Percentiles rank a stretch among this genome's conserved stretches.
These are phyloP conservation scores for Rhopilema esculentum DNA, from an alignment of 30 jellyfish, hydroid and myxozoan genomes.

Conservation along the genomic window DNA sequence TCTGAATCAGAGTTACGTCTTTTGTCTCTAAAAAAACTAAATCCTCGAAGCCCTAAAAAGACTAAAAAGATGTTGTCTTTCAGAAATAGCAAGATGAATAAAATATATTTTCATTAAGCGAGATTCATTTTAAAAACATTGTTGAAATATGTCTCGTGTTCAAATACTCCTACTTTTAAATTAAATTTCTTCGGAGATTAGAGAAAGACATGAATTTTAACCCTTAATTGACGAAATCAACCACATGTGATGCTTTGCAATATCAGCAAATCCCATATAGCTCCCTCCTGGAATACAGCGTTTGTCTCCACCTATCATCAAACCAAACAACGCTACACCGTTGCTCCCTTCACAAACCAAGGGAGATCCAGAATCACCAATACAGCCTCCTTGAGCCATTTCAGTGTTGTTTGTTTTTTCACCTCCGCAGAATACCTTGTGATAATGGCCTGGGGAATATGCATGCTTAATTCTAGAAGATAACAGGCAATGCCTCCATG, in stretches of 20 bases:
- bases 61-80: too few species aligned
- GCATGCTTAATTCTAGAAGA: background rate
- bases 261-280: slow-evolving; percentile 39
- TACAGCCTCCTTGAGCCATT: slow-evolving; percentile 47
- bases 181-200: too few species aligned
- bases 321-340: background rate
- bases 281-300: slow-evolving; percentile 28
- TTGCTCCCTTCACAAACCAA: slow-evolving; percentile 5
- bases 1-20: too few species aligned
- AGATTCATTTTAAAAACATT: too few species aligned
- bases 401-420: background rate
- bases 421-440: slow-evolving; percentile 49
- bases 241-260: slow-evolving; percentile 22
- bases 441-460: background rate
- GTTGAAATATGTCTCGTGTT: too few species aligned
- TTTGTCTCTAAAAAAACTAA: too few species aligned
- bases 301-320: slow-evolving; percentile 39
- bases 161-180: too few species aligned
- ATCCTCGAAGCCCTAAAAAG: too few species aligned
- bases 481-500: slow-evolving; percentile 24
- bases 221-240: background rate
- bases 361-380: slow-evolving; percentile 67
- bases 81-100: too few species aligned
- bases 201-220: too few species aligned
- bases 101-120: too few species aligned